Evolutionary conservation across 2,113 vertebrate genomes (phyloP).

Genomic region (Psittacara wagleri): DNA sequence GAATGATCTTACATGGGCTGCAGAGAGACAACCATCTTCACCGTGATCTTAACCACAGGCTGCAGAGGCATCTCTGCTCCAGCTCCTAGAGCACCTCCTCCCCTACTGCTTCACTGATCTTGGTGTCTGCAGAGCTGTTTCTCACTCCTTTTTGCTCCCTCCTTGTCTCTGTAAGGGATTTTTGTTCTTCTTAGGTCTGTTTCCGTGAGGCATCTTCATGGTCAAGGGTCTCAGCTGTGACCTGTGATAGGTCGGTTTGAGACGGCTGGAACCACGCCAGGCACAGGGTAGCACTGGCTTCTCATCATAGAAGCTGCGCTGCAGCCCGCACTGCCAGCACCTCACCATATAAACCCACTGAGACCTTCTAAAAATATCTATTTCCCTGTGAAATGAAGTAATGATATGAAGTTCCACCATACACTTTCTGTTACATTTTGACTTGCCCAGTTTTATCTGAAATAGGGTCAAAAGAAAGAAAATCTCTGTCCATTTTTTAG

Average conservation of each 20-base stretch:
- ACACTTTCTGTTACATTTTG: background rate
- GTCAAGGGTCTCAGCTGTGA: fast-evolving
- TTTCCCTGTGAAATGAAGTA: background rate
- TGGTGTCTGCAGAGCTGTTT: background rate
- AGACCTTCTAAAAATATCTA: background rate
- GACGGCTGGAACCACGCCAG: fast-evolving
- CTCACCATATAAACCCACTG: background rate
- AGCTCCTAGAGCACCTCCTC: background rate
- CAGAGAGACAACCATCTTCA: background rate
- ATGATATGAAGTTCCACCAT: background rate
- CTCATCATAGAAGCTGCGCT: fast-evolving
- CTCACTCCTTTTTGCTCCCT: too few relatives aligned
- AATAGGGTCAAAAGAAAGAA: background rate
- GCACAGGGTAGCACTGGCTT: fast-evolving
- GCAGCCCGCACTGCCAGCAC: fast-evolving
- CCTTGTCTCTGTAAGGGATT: background rate
- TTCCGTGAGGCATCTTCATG: fast-evolving
- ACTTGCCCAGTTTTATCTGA: background rate
- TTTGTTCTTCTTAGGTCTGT: background rate
- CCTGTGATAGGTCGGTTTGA: fast-evolving
- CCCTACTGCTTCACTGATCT: too few relatives aligned
- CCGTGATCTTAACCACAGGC: fast-evolving
- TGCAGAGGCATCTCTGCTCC: background rate
- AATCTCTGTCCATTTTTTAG: background rate
- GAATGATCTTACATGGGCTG: too few relatives aligned